phyloP scores from a whole-genome alignment of 2,888 invertebrate species.

The Cyclophora albipunctata region DNA sequence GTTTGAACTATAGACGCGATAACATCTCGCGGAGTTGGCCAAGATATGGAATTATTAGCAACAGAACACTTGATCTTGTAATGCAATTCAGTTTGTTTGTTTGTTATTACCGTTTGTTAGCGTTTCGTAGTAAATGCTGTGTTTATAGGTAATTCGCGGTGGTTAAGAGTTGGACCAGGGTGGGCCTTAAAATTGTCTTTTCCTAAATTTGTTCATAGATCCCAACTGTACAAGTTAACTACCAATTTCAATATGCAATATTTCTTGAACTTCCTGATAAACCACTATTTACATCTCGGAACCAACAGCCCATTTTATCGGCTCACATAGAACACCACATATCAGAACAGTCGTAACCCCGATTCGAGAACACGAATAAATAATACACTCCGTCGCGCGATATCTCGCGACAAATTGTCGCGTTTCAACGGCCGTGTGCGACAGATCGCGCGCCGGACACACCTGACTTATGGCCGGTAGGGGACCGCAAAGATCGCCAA shows the following conservation, averaged over 20 bases:
- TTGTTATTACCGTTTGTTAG: neutral
- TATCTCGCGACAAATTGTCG: constrained; percentile 55
- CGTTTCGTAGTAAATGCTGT: too few species aligned
- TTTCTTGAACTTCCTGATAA: too few species aligned
- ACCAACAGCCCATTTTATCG: neutral
- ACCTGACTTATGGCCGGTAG: constrained; percentile 15
- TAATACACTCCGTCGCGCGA: constrained; percentile 26
- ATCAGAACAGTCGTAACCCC: constrained; percentile 6
- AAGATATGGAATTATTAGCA: constrained; percentile 21
- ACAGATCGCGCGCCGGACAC: constrained; percentile 19
- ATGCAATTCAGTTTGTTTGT: neutral
- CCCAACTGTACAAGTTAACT: too few species aligned
- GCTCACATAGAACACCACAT: too few species aligned
- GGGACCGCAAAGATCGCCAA: neutral
- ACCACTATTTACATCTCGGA: neutral
- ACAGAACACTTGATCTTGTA: constrained; percentile 8
- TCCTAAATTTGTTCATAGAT: too few species aligned
- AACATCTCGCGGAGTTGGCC: constrained; percentile 18
- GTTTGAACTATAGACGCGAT: constrained; percentile 25
- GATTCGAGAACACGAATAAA: constrained; percentile 22
- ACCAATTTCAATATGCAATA: too few species aligned
- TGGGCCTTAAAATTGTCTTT: too few species aligned
- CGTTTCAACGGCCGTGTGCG: constrained; percentile 28
- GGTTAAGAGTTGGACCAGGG: too few species aligned
- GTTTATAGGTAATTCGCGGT: too few species aligned